These are phyloP conservation scores for Marmota flaviventris DNA, from an alignment of 2,113 vertebrate species.

Conservation along the genomic window DNA sequence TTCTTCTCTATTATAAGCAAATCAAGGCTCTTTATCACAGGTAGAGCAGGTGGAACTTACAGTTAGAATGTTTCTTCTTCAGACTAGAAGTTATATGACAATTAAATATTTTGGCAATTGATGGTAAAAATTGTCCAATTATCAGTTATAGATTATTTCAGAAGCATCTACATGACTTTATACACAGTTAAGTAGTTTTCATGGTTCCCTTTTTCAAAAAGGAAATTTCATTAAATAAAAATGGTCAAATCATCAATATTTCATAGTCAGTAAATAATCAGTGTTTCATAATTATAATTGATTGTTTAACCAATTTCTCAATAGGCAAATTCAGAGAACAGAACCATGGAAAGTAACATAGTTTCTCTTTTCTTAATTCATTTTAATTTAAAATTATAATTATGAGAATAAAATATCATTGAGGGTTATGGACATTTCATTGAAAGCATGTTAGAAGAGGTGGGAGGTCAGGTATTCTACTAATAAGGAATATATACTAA, in stretches of 20 bases:
- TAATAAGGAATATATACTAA: not conserved
- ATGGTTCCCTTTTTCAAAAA: slow-evolving; percentile 81
- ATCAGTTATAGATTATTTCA: slow-evolving; percentile 84
- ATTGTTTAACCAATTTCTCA: not conserved
- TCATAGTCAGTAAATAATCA: slow-evolving; percentile 66
- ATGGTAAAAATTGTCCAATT: slow-evolving; percentile 82
- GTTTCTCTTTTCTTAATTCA: slow-evolving; percentile 75
- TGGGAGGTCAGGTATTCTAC: slow-evolving; percentile 30
- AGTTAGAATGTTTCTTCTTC: slow-evolving; percentile 77
- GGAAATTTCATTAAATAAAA: slow-evolving; percentile 83
- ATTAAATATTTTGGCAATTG: slow-evolving; percentile 84
- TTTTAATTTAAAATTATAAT: slow-evolving; percentile 82
- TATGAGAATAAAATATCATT: slow-evolving; percentile 80
- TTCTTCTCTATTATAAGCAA: slow-evolving; percentile 52
- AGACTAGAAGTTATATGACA: slow-evolving; percentile 80
- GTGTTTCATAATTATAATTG: slow-evolving; percentile 59
- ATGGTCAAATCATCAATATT: slow-evolving; percentile 83
- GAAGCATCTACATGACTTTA: slow-evolving; percentile 67
- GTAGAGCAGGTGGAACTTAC: slow-evolving; percentile 68
- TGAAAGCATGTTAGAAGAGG: slow-evolving; percentile 76
- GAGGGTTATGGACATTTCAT: slow-evolving; percentile 77
- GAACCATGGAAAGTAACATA: slow-evolving; percentile 61
- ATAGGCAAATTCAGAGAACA: slow-evolving; percentile 40
- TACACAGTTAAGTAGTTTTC: slow-evolving; percentile 68
- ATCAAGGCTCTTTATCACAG: slow-evolving; percentile 76